Evolutionary conservation across 2,797 vertebrate species (phyloP).

Genomic region (Mus minutoides): DNA sequence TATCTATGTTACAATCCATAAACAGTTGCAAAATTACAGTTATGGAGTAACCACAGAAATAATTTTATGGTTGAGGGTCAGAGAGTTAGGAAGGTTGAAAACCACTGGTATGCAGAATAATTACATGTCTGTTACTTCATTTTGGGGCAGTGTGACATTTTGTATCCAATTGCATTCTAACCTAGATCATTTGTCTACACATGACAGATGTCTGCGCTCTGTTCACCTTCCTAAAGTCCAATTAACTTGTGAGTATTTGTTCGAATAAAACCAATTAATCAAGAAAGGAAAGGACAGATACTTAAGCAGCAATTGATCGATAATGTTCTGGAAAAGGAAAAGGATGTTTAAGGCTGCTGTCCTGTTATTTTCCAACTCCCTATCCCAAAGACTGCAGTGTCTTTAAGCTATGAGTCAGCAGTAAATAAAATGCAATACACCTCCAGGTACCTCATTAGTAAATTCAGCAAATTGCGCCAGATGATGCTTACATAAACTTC

Average conservation of each 20-base stretch:
- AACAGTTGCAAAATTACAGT: not conserved
- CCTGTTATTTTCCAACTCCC: not conserved
- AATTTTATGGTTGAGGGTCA: not conserved
- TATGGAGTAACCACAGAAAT: not conserved
- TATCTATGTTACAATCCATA: not conserved
- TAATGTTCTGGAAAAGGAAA: not conserved
- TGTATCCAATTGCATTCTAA: not conserved
- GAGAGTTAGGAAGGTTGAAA: not conserved
- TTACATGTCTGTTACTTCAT: not conserved
- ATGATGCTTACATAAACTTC: conserved; percentile 15
- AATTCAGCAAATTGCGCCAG: not conserved
- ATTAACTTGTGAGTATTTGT: not conserved
- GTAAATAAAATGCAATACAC: not conserved
- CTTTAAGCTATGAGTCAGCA: conserved; percentile 28
- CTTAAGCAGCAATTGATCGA: conserved; percentile 5
- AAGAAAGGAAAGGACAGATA: not conserved
- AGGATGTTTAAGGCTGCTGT: not conserved
- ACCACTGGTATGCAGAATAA: not conserved
- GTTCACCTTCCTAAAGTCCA: not conserved
- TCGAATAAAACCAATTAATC: not conserved
- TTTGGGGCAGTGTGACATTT: not conserved
- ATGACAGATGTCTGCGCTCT: not conserved
- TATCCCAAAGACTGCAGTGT: not conserved
- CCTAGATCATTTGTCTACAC: not conserved
- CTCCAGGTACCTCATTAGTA: conserved; percentile 18